A percentile compares a stretch with the other conserved stretches of the same genome.
phyloP scores from a whole-genome alignment of 1,140 invertebrate species.

The Listronotus oregonensis region DNA sequence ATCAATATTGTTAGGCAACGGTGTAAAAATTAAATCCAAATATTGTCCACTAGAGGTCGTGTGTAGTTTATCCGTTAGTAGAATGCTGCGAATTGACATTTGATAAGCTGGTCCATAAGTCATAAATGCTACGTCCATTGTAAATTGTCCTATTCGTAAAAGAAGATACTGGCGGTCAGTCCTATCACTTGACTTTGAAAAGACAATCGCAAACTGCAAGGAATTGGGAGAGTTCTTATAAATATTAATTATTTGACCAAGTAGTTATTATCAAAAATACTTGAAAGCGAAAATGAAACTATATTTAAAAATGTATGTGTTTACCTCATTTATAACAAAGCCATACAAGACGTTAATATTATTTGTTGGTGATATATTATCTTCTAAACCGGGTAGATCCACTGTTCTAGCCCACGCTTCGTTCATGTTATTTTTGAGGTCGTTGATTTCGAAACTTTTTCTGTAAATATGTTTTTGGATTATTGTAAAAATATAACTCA shows the following conservation, averaged over 20 bases:
- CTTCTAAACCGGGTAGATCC: conserved; percentile 82
- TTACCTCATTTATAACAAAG: conserved; percentile 73
- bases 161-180: conserved; percentile 77
- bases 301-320: not conserved
- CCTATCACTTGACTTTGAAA: conserved; percentile 67
- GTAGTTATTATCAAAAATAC: no score
- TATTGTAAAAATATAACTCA: no score
- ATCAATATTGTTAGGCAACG: conserved; percentile 63
- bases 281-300: not conserved
- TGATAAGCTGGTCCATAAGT: conserved; percentile 79
- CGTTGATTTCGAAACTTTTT: conserved; percentile 26
- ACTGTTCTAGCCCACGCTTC: conserved; percentile 76
- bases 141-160: conserved; percentile 71
- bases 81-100: conserved; percentile 70
- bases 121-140: conserved; percentile 77
- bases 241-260: not conserved
- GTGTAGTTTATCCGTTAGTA: conserved; percentile 82
- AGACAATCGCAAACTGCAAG: conserved; percentile 48
- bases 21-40: conserved; percentile 70
- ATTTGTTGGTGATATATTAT: conserved; percentile 80
- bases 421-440: conserved; percentile 46
- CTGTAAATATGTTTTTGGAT: conserved; percentile 24
- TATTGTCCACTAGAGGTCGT: conserved; percentile 76
- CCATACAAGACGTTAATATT: conserved; percentile 72
- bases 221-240: not conserved